Percentiles rank a stretch among this genome's conserved stretches.
phyloP scores from a whole-genome alignment of 2,888 invertebrate species.

The Emmelina monodactyla region DNA sequence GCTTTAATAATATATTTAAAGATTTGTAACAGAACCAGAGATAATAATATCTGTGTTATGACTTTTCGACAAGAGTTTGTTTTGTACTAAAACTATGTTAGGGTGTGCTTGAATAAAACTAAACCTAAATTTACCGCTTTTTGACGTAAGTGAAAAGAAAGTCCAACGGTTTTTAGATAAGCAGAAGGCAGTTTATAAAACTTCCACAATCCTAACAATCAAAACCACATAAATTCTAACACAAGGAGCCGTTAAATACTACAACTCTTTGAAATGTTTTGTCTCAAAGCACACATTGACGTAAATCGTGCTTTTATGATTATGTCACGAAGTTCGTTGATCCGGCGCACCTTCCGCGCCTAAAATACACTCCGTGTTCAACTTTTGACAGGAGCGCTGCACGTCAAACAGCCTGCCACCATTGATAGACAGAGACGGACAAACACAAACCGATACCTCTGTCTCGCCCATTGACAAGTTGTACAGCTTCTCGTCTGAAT shows the following conservation, averaged over 20 bases:
- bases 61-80: too few relatives aligned
- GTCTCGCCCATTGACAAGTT: background rate
- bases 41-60: too few relatives aligned
- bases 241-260: slow-evolving; percentile 22
- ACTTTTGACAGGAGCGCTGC: slow-evolving; percentile 47
- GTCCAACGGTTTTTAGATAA: too few relatives aligned
- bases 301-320: slow-evolving; percentile 32
- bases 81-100: too few relatives aligned
- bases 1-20: too few relatives aligned
- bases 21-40: too few relatives aligned
- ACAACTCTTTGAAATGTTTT: slow-evolving; percentile 28
- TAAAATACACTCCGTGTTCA: slow-evolving; percentile 49
- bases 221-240: slow-evolving; percentile 29
- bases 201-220: too few relatives aligned
- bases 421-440: background rate
- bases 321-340: slow-evolving; percentile 48
- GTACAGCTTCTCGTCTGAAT: background rate
- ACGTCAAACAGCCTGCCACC: background rate
- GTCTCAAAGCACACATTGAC: slow-evolving; percentile 25
- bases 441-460: background rate
- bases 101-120: too few relatives aligned
- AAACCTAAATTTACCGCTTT: too few relatives aligned
- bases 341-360: slow-evolving; percentile 53
- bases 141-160: too few relatives aligned
- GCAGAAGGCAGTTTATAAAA: too few relatives aligned